A percentile compares a stretch with the other conserved stretches of the same genome.
phyloP scores from a whole-genome alignment of 2,888 invertebrate genomes.

The Drosophila neonasuta region DNA sequence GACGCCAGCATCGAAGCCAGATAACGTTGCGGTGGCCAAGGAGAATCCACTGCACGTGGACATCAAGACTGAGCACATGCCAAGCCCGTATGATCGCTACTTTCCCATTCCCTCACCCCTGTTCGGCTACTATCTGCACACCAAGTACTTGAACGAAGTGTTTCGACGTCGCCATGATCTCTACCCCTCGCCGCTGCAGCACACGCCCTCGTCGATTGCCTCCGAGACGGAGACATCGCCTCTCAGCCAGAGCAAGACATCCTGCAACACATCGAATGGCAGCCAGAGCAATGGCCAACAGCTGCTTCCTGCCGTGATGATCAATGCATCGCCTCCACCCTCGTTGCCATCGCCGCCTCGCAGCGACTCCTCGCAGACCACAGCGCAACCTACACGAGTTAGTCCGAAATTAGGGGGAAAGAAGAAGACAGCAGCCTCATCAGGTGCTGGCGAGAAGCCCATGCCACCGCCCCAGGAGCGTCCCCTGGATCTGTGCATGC shows the following conservation, averaged over 20 bases:
- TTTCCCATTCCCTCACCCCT: conserved; percentile 82
- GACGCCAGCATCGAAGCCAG: conserved; percentile 34
- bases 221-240: conserved; percentile 79
- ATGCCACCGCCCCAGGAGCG: conserved; percentile 88
- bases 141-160: conserved; percentile 85
- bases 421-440: conserved; percentile 40
- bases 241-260: conserved; percentile 49
- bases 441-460: conserved; percentile 53
- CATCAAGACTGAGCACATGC: conserved; percentile 82
- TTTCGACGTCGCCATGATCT: conserved; percentile 85
- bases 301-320: conserved; percentile 53
- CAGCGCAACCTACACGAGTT: conserved; percentile 48
- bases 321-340: conserved; percentile 69
- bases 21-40: conserved; percentile 50
- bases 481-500: conserved; percentile 92
- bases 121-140: conserved; percentile 85
- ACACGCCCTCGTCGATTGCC: conserved; percentile 80
- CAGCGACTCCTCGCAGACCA: conserved; percentile 74
- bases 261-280: conserved; percentile 29
- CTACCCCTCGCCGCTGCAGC: conserved; percentile 82
- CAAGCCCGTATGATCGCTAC: conserved; percentile 82
- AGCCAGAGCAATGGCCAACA: conserved; percentile 15
- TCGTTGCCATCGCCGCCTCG: conserved; percentile 79
- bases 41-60: conserved; percentile 81
- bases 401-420: conserved; percentile 66